Conservation (phyloP, 2,888 invertebrate species). For the Apodemia zela region DNA sequence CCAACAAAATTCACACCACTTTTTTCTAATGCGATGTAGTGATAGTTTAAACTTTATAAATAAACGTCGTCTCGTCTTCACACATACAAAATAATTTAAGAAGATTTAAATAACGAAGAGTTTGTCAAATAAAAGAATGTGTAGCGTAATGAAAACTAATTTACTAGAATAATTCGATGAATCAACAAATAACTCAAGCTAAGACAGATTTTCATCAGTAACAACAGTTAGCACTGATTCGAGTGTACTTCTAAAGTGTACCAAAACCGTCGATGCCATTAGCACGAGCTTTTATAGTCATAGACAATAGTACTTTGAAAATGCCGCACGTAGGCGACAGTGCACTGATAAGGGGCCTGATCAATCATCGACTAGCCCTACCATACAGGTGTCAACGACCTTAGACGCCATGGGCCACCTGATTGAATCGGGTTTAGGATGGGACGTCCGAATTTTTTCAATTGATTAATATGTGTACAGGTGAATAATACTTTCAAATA, state of each 20-base stretch:
- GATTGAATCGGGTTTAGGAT: slow-evolving; percentile 62
- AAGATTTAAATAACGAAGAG: too few relatives aligned
- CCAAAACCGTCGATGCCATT: slow-evolving; percentile 43
- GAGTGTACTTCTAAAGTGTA: slow-evolving; percentile 8
- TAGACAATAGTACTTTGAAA: slow-evolving; percentile 75
- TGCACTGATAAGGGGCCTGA: slow-evolving; percentile 71
- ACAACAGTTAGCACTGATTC: slow-evolving; percentile 12
- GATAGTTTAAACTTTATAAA: too few relatives aligned
- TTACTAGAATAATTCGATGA: neutral
- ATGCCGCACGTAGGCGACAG: slow-evolving; percentile 73
- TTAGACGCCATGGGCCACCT: slow-evolving; percentile 53
- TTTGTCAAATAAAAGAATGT: slow-evolving; percentile 18
- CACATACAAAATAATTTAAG: too few relatives aligned
- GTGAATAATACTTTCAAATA: slow-evolving; percentile 1
- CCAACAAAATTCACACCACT: too few relatives aligned
- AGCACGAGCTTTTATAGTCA: slow-evolving; percentile 54
- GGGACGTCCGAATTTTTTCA: slow-evolving; percentile 43
- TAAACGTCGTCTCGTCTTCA: too few relatives aligned
- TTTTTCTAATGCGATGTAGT: too few relatives aligned
- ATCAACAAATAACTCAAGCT: neutral
- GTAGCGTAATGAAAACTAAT: neutral
- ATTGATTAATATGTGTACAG: slow-evolving; percentile 10
- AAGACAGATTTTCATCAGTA: slow-evolving; percentile 4
- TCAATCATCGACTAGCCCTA: slow-evolving; percentile 75
- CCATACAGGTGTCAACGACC: slow-evolving; percentile 74